A percentile compares a stretch with the other conserved stretches of the same genome.
These are phyloP conservation scores for Prorops nasuta DNA, from an alignment of 1,140 invertebrate genomes.

Conservation along the genomic window DNA sequence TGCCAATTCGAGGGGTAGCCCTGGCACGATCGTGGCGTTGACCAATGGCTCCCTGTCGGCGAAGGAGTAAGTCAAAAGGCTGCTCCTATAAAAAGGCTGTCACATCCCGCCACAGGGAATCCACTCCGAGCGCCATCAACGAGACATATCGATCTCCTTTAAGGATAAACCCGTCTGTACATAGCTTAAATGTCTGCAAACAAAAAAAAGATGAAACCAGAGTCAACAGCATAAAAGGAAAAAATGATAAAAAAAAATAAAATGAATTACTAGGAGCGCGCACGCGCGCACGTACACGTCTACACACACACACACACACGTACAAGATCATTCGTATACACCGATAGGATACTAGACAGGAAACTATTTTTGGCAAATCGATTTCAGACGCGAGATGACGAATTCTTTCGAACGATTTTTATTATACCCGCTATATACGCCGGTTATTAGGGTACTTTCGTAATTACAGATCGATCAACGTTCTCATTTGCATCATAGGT, in stretches of 20 bases:
- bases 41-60: constrained; percentile 49
- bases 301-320: too few relatives aligned
- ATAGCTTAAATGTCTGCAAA: constrained; percentile 50
- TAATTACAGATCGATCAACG: too few relatives aligned
- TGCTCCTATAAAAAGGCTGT: background rate
- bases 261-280: too few relatives aligned
- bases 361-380: constrained; percentile 13
- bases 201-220: too few relatives aligned
- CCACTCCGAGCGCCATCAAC: constrained; percentile 37
- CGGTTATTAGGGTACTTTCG: too few relatives aligned
- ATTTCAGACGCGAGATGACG: constrained; percentile 16
- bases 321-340: too few relatives aligned
- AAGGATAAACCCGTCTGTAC: constrained; percentile 42
- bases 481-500: too few relatives aligned
- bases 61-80: constrained; percentile 39
- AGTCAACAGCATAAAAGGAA: too few relatives aligned
- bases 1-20: constrained; percentile 36
- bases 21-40: constrained; percentile 38
- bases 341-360: background rate
- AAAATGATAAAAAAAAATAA: too few relatives aligned
- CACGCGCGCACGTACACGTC: too few relatives aligned
- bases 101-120: background rate
- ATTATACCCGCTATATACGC: too few relatives aligned
- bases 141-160: constrained; percentile 50
- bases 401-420: constrained; percentile 22